Conservation (phyloP, 2,888 invertebrate genomes). For the Agrotis clavis region DNA sequence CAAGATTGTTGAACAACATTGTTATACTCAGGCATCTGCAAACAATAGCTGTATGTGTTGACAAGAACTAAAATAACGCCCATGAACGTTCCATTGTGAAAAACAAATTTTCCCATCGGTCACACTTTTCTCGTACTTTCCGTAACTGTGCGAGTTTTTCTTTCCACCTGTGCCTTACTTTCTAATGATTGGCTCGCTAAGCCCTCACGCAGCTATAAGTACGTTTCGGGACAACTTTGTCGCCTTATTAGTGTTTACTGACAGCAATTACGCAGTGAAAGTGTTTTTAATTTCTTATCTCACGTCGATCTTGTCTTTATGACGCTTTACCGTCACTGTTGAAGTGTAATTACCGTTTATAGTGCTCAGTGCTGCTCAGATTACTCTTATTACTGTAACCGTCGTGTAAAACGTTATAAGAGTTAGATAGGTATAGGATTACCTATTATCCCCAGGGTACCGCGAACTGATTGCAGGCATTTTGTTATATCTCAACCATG, state of each 20-base stretch:
- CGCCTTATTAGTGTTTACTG: constrained; percentile 78
- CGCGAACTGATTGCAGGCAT: constrained; percentile 58
- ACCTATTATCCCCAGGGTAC: constrained; percentile 50
- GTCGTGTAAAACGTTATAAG: constrained; percentile 46
- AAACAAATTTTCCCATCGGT: constrained; percentile 69
- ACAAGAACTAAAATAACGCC: constrained; percentile 66
- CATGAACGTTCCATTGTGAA: constrained; percentile 57
- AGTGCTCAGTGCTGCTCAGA: constrained; percentile 38
- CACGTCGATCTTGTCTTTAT: constrained; percentile 74
- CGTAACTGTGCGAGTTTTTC: constrained; percentile 74
- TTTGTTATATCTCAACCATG: constrained; percentile 56
- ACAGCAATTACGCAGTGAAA: constrained; percentile 84
- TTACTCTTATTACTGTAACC: constrained; percentile 54
- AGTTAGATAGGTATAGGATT: constrained; percentile 54
- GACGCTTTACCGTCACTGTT: constrained; percentile 52
- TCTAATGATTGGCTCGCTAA: constrained; percentile 69
- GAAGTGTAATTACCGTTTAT: constrained; percentile 58
- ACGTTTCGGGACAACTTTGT: constrained; percentile 68
- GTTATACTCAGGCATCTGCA: constrained; percentile 54
- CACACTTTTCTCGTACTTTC: constrained; percentile 74
- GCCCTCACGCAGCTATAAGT: constrained; percentile 41
- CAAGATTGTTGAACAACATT: constrained; percentile 64
- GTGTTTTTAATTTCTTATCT: constrained; percentile 80
- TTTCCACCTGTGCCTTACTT: constrained; percentile 68
- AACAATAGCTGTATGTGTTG: constrained; percentile 65